A percentile compares a stretch with the other conserved stretches of the same genome.
Conservation (phyloP, 2,113 vertebrate genomes). For the Poecile atricapillus region DNA sequence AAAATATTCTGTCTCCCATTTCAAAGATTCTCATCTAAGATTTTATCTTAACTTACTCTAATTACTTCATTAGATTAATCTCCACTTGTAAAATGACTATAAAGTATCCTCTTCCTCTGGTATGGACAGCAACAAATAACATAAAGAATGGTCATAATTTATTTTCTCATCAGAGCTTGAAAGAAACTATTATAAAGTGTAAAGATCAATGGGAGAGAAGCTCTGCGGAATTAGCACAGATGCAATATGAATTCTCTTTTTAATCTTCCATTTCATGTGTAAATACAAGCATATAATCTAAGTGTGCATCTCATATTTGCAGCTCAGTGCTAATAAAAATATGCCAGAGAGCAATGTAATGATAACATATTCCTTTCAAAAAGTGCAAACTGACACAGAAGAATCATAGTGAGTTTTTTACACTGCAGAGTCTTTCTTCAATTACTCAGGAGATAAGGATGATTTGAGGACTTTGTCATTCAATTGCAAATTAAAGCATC, state of each 20-base stretch:
- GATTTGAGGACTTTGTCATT: conserved; percentile 52
- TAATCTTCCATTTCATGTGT: conserved; percentile 15
- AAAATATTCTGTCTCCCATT: background rate
- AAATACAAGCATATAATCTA: conserved; percentile 23
- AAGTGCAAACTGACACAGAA: conserved; percentile 29
- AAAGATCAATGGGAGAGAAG: background rate
- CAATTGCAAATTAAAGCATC: conserved; percentile 58
- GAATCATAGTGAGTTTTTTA: conserved; percentile 34
- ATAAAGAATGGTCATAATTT: background rate
- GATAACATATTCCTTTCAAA: conserved; percentile 11
- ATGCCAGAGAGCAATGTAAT: background rate
- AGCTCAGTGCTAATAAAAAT: conserved; percentile 21
- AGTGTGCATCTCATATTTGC: background rate
- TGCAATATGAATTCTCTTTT: background rate
- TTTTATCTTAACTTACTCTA: background rate
- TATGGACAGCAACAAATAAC: background rate
- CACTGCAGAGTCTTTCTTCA: conserved; percentile 13
- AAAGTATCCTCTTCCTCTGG: background rate
- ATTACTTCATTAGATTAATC: background rate
- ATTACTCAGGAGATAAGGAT: conserved; percentile 36
- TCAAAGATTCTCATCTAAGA: background rate
- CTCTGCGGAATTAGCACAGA: background rate
- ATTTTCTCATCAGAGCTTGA: conserved; percentile 13
- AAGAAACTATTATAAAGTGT: background rate
- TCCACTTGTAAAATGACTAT: background rate